phyloP scores from a whole-genome alignment of 2,797 vertebrate species.

The Tachyglossus aculeatus region DNA sequence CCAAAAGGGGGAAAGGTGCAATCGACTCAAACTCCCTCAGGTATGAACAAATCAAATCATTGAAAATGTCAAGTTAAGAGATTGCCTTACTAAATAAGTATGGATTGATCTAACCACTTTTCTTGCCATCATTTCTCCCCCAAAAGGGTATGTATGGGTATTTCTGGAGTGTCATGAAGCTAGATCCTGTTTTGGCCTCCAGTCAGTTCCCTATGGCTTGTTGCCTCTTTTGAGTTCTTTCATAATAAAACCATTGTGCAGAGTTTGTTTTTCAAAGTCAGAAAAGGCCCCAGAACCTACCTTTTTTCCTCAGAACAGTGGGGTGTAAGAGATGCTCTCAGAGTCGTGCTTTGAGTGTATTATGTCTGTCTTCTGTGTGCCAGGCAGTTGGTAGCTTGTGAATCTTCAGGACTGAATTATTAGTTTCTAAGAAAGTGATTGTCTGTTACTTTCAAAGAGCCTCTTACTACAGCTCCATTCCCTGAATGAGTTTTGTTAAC shows the following conservation, averaged over 20 bases:
- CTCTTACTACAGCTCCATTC: no score
- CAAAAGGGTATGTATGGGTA: background rate
- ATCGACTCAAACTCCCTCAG: background rate
- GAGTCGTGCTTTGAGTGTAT: no score
- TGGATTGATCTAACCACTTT: background rate
- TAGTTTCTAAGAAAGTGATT: no score
- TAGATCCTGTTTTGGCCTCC: background rate
- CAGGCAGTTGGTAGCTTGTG: no score
- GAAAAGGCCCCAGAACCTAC: background rate
- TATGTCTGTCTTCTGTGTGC: no score
- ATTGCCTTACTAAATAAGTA: background rate
- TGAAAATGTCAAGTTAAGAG: background rate
- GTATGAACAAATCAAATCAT: background rate
- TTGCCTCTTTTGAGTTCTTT: background rate
- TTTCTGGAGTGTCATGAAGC: background rate
- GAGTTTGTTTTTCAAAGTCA: background rate
- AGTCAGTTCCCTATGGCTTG: background rate
- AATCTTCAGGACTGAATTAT: no score
- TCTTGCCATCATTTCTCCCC: background rate
- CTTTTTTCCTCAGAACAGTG: no score
- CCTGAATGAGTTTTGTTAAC: no score
- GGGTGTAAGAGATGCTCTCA: no score
- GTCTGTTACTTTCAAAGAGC: no score
- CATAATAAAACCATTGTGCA: no score
- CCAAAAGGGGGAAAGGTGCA: background rate